These are phyloP conservation scores for Manis javanica DNA, from an alignment of 2,797 vertebrate genomes.

Conservation along the genomic window DNA sequence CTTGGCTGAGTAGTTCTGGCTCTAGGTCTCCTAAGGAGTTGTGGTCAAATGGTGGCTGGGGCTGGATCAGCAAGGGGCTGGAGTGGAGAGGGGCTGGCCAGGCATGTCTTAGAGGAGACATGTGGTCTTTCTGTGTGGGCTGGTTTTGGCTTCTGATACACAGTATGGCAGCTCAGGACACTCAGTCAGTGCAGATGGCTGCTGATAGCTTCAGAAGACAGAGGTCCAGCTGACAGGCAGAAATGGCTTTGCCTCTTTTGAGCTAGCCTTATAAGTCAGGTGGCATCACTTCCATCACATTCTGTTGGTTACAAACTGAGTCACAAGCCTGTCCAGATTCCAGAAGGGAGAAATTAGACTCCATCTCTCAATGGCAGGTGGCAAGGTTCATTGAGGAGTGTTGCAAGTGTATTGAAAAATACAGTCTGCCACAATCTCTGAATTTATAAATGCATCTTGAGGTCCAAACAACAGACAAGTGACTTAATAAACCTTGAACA, in stretches of 20 bases:
- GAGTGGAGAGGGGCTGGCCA: not conserved
- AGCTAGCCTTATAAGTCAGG: not conserved
- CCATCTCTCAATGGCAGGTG: not conserved
- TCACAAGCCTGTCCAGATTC: conserved; percentile 6
- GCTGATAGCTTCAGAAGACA: not conserved
- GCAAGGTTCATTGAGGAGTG: not conserved
- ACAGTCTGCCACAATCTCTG: not conserved
- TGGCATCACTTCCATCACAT: not conserved
- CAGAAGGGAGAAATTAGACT: not conserved
- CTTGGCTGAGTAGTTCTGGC: not conserved
- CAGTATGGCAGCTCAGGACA: not conserved
- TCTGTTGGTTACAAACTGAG: not conserved
- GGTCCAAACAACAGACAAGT: not conserved
- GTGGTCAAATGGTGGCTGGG: not conserved
- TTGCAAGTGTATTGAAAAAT: not conserved
- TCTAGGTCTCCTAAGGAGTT: not conserved
- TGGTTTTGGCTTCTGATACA: not conserved
- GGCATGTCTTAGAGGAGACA: not conserved
- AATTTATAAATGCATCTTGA: conserved; percentile 9
- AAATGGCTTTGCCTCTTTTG: not conserved
- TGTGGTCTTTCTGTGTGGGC: not conserved
- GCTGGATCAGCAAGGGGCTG: not conserved
- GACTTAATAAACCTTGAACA: not conserved
- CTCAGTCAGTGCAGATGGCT: not conserved
- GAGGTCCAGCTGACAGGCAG: not conserved